phyloP scores from a whole-genome alignment of 2,888 invertebrate species.

The Euplexia lucipara region DNA sequence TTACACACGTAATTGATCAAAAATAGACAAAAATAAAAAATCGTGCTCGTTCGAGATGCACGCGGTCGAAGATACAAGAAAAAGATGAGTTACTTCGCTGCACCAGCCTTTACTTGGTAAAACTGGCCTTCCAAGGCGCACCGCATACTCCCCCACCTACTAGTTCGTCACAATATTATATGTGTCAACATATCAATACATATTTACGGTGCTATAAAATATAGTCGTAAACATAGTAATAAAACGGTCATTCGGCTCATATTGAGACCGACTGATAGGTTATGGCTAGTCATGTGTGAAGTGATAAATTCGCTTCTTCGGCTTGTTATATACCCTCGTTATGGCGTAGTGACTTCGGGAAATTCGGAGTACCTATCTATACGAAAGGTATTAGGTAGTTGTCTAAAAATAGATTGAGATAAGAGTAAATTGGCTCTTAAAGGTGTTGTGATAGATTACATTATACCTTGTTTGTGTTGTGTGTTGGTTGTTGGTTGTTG shows the following conservation, averaged over 20 bases:
- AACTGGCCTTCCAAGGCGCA: not conserved
- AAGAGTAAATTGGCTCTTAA: not conserved
- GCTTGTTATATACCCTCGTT: constrained; percentile 23
- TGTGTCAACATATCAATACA: constrained; percentile 58
- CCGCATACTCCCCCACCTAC: not conserved
- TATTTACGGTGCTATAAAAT: constrained; percentile 69
- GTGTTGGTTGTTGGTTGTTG: not conserved
- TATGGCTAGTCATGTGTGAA: constrained; percentile 52
- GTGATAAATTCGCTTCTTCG: constrained; percentile 49
- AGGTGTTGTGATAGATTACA: not conserved
- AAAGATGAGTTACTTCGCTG: too few species aligned
- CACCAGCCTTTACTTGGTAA: not conserved
- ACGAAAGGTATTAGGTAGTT: not conserved
- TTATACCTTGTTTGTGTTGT: not conserved
- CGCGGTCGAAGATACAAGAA: too few species aligned
- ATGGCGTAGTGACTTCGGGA: constrained; percentile 12
- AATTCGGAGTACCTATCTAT: not conserved
- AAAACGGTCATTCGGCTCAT: constrained; percentile 63
- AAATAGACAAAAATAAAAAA: too few species aligned
- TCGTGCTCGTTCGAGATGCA: too few species aligned
- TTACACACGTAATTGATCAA: too few species aligned
- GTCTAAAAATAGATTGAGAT: not conserved
- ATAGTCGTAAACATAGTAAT: constrained; percentile 69
- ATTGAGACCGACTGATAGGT: constrained; percentile 56
- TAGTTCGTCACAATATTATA: constrained; percentile 27